Evolutionary conservation across 2,797 vertebrate species (phyloP).

Genomic region (Fratercula arctica): DNA sequence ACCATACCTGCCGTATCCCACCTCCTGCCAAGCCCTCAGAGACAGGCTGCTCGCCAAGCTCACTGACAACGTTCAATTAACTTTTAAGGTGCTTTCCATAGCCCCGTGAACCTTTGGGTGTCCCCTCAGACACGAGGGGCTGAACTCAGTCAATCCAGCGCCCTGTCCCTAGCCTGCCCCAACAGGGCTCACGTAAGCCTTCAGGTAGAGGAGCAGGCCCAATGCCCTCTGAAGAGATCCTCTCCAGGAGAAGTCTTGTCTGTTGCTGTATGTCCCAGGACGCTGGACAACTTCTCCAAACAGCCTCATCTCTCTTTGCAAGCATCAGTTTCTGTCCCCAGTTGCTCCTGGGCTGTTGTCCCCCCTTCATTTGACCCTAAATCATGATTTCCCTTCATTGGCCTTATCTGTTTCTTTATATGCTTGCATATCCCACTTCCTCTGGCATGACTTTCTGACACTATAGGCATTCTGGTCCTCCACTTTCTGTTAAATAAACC

Average conservation of each 20-base stretch:
- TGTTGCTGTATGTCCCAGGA: neutral
- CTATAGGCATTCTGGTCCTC: neutral
- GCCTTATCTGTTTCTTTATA: neutral
- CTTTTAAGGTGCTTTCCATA: neutral
- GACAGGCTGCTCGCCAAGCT: neutral
- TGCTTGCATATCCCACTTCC: neutral
- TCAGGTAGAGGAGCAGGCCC: neutral
- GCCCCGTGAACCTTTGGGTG: neutral
- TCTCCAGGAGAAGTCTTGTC: neutral
- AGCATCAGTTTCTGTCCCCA: neutral
- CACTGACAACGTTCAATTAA: fast-evolving
- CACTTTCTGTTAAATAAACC: neutral
- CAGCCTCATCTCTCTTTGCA: neutral
- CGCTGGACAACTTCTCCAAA: neutral
- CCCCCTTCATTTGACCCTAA: neutral
- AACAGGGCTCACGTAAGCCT: neutral
- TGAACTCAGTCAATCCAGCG: neutral
- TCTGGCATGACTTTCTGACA: neutral
- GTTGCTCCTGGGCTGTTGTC: neutral
- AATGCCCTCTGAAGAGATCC: neutral
- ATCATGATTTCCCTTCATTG: neutral
- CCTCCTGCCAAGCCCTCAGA: neutral
- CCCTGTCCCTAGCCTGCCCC: neutral
- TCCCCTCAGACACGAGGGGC: neutral
- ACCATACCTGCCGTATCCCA: fast-evolving